Conservation (phyloP, 2,888 invertebrate genomes). For the Thecophora atra region DNA sequence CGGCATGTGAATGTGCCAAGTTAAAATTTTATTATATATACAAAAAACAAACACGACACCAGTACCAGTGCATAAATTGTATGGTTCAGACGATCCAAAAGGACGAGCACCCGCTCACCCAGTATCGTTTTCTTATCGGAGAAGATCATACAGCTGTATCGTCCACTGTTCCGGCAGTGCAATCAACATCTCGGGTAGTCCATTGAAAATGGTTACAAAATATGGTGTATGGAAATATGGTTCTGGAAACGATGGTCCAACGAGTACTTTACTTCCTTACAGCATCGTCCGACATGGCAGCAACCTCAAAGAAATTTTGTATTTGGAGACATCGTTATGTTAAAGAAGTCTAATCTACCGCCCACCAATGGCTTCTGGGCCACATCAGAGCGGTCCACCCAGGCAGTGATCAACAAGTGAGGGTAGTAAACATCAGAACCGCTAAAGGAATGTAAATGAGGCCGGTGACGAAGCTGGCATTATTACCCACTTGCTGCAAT, state of each 20-base stretch:
- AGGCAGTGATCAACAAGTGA: slow-evolving; percentile 37
- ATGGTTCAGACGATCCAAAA: too few relatives aligned
- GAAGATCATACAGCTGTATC: slow-evolving; percentile 35
- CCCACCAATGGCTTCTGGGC: too few relatives aligned
- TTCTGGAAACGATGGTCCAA: slow-evolving; percentile 43
- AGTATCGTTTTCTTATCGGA: slow-evolving; percentile 40
- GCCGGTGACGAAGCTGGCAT: too few relatives aligned
- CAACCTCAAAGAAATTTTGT: slow-evolving; percentile 2
- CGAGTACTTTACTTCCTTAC: slow-evolving; percentile 33
- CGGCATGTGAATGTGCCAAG: too few relatives aligned
- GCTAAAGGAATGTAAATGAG: too few relatives aligned
- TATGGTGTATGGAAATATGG: slow-evolving; percentile 36
- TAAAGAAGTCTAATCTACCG: slow-evolving; percentile 34
- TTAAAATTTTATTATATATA: too few relatives aligned
- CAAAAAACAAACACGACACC: too few relatives aligned
- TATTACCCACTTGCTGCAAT: too few relatives aligned
- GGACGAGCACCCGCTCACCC: slow-evolving; percentile 32
- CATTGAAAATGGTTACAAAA: slow-evolving; percentile 28
- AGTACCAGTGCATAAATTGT: slow-evolving; percentile 31
- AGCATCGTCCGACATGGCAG: slow-evolving; percentile 28
- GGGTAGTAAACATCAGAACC: too few relatives aligned
- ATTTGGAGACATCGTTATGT: neutral
- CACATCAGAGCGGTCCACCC: slow-evolving; percentile 38
- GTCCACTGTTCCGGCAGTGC: neutral
- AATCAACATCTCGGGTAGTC: neutral